phyloP scores from a whole-genome alignment of 1,140 invertebrate species.

The Drosophila sp. region DNA sequence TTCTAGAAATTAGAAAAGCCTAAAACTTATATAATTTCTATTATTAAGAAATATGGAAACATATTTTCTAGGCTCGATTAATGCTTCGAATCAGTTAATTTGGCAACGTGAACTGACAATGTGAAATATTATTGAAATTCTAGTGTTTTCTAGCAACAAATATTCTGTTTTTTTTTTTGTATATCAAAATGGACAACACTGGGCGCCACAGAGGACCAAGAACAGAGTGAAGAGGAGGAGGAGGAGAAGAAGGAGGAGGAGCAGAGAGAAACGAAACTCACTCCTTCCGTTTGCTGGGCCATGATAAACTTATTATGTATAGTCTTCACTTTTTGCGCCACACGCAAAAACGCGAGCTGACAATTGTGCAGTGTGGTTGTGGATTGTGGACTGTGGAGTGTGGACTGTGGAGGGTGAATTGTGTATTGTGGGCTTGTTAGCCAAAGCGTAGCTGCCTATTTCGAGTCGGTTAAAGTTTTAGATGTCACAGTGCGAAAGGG shows the following conservation, averaged over 20 bases:
- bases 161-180: no score
- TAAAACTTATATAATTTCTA: no score
- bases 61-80: no score
- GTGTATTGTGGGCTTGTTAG: slow-evolving; percentile 50
- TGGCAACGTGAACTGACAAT: no score
- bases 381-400: no score
- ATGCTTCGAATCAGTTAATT: no score
- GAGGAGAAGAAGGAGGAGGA: slow-evolving; percentile 15
- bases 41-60: no score
- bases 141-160: no score
- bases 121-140: no score
- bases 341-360: background rate
- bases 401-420: background rate
- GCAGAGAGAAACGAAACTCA: background rate
- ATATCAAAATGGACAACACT: background rate
- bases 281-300: slow-evolving; percentile 9
- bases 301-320: slow-evolving; percentile 73
- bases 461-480: slow-evolving; percentile 63
- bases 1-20: no score
- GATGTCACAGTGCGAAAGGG: slow-evolving; percentile 24
- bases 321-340: slow-evolving; percentile 39
- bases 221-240: slow-evolving; percentile 5
- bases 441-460: slow-evolving; percentile 58
- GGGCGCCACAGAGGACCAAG: slow-evolving; percentile 17
- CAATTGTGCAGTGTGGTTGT: no score